phyloP scores from a whole-genome alignment of 2,113 vertebrate genomes.

The Petromus typicus region DNA sequence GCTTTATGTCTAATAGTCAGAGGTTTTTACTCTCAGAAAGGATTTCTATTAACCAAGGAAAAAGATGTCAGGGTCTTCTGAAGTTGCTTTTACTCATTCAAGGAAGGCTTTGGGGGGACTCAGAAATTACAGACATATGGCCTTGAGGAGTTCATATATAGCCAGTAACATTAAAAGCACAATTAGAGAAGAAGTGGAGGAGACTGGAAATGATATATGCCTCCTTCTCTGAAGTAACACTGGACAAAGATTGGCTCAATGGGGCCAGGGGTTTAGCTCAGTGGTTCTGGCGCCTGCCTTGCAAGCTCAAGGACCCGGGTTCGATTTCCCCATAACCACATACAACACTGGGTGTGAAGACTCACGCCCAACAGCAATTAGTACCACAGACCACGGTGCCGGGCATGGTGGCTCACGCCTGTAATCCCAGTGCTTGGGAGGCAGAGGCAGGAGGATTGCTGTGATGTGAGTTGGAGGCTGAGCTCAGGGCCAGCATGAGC shows the following conservation, averaged over 20 bases:
- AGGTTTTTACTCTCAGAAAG: conserved; percentile 11
- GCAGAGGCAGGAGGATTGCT: too few species aligned
- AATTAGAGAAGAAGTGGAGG: background rate
- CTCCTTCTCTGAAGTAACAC: background rate
- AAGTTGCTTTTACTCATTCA: conserved; percentile 32
- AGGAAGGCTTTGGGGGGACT: background rate
- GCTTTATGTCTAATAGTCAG: background rate
- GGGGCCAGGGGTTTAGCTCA: too few species aligned
- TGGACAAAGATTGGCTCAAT: background rate
- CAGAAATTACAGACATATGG: background rate
- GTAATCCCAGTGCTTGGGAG: too few species aligned
- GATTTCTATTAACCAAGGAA: conserved; percentile 56
- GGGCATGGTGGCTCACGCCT: too few species aligned
- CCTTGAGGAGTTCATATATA: background rate
- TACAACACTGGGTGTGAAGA: too few species aligned
- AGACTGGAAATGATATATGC: background rate
- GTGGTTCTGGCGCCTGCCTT: too few species aligned
- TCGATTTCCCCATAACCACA: too few species aligned
- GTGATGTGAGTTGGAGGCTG: too few species aligned
- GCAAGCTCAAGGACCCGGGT: too few species aligned
- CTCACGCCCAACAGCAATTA: too few species aligned
- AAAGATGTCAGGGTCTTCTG: background rate
- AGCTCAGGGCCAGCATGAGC: too few species aligned
- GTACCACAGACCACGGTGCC: too few species aligned
- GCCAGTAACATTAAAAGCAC: background rate